Percentiles rank a stretch among this genome's conserved stretches.
Conservation (phyloP, 2,888 invertebrate genomes). For the Dasysyrphus albostriatus region DNA sequence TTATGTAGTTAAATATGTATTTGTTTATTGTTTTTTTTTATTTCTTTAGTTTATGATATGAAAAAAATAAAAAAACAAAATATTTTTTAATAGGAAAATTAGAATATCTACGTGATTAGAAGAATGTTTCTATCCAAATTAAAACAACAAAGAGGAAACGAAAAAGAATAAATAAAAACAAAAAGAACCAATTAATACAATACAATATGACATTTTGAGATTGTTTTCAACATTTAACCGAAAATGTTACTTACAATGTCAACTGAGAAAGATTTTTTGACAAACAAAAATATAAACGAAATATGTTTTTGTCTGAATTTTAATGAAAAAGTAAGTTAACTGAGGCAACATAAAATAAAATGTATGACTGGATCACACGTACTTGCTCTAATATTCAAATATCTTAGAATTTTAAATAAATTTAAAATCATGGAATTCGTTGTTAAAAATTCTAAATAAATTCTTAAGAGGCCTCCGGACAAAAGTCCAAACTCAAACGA, state of each 20-base stretch:
- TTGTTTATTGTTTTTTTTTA: not conserved
- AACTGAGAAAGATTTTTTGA: not conserved
- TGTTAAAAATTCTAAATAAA: too few relatives aligned
- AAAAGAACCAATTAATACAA: not conserved
- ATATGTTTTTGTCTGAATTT: not conserved
- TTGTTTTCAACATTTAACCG: slow-evolving; percentile 11
- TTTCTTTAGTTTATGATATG: not conserved
- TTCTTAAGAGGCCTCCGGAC: too few relatives aligned
- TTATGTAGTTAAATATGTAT: not conserved
- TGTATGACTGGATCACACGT: too few relatives aligned
- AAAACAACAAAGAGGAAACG: not conserved
- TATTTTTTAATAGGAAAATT: not conserved
- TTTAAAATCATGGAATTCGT: too few relatives aligned
- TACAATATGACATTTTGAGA: not conserved
- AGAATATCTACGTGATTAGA: not conserved
- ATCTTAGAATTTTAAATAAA: too few relatives aligned
- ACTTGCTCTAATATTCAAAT: too few relatives aligned
- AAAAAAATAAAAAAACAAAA: not conserved
- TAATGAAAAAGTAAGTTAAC: too few relatives aligned
- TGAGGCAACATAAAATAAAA: too few relatives aligned
- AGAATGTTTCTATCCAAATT: not conserved
- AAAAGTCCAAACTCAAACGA: too few relatives aligned
- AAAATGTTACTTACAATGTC: not conserved
- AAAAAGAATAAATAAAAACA: not conserved
- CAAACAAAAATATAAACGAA: not conserved